Evolutionary conservation across 2,113 vertebrate species (phyloP), one percentile per base, ranked within the genome.

Genomic region (Phyllostomus hastatus): DNA sequence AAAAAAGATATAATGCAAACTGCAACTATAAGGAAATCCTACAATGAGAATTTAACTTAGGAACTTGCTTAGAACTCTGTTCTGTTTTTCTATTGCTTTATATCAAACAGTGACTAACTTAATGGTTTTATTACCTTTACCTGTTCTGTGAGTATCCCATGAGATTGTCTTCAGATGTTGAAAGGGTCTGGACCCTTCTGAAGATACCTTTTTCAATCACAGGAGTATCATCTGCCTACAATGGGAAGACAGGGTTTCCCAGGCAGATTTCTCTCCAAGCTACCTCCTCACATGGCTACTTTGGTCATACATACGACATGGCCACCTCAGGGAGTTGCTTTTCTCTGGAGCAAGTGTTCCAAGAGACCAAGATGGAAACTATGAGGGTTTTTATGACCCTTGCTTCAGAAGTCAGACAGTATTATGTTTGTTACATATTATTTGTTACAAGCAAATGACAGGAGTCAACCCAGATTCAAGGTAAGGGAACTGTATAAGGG

Each of bases 401-500:
- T 12, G 4, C 10, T 52, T 66, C 19, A 54, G 43, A 89, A 80
- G 31, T 66, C 43, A 50, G 16, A 11, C 5, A 72, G 26, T 11
- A 43, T 75, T 81, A 54, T 14, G 15, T 82, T 14, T 57, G 3
- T 75, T 35, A 75, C 4, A 43, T 46, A 24, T 22, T 95, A 3
- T 85, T 78, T 95, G 4, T 85, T 78, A 69, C 2, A 52, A 86
- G 43, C 79, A 69, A 87, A 50, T 94, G 46, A 72, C 0, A 85
- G 35, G 19, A 16, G 0, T 28, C 28, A 89, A 26, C 14, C 33
- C 38, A 89, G 69, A 87, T 43, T 93, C 35, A 83, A 75, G 14
- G 4, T 26, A 78, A 86, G 17, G 33, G 7, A 83, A 70, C 24
- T 86, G 75, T 17, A 48, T 15, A 80, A 54, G 6, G 5, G 8